These are phyloP conservation scores for Drosophila ercepeae DNA, from an alignment of 1,140 invertebrate genomes.

Conservation along the genomic window DNA sequence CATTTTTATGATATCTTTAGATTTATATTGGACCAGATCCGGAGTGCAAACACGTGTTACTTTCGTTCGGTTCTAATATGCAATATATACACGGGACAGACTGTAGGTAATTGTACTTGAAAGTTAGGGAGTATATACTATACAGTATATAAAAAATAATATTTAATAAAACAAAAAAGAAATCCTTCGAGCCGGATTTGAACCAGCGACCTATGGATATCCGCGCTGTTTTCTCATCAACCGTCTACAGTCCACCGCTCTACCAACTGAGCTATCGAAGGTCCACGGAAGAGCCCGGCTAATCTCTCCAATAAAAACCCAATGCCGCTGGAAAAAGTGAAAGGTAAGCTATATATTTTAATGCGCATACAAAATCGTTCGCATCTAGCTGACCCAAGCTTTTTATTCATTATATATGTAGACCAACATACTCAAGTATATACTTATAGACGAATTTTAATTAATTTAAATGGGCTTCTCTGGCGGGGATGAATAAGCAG, in stretches of 20 bases:
- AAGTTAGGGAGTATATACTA: neutral
- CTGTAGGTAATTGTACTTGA: conserved; percentile 1
- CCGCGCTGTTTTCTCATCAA: neutral
- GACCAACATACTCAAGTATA: neutral
- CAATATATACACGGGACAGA: conserved; percentile 5
- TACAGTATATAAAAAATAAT: neutral
- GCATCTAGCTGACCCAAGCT: neutral
- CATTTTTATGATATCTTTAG: conserved; percentile 10
- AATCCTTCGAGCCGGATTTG: conserved; percentile 89
- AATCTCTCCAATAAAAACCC: conserved; percentile 1
- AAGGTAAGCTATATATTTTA: conserved; percentile 13
- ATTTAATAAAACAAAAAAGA: neutral
- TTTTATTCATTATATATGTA: neutral
- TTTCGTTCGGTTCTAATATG: conserved; percentile 7
- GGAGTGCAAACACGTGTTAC: conserved; percentile 30
- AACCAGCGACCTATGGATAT: conserved; percentile 89
- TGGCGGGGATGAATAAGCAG: conserved; percentile 9
- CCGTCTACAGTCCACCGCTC: conserved; percentile 92
- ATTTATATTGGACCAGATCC: conserved; percentile 14
- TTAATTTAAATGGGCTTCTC: neutral
- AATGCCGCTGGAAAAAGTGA: conserved; percentile 1
- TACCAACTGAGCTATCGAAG: conserved; percentile 95
- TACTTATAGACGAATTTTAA: neutral
- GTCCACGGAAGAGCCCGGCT: conserved; percentile 51
- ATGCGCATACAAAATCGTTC: neutral